phyloP scores from a whole-genome alignment of 2,797 vertebrate species.

The Australoheros facetus region DNA sequence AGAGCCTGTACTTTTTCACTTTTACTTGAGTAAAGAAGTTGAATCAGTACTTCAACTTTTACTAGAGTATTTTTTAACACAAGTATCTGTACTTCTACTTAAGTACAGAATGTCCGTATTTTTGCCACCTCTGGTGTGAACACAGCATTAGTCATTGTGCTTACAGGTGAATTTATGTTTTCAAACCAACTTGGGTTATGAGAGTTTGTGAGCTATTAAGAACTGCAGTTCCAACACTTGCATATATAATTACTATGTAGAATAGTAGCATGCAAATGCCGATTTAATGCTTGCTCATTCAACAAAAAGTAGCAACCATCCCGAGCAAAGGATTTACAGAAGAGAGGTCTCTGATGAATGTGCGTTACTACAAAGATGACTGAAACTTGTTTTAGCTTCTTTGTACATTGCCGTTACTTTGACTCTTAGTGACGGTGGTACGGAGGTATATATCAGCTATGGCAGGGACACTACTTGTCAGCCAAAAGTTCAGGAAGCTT shows the following conservation, averaged over 20 bases:
- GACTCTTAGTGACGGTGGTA: too few species aligned
- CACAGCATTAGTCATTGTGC: neutral
- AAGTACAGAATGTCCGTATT: too few species aligned
- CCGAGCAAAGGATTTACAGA: neutral
- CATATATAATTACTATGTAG: too few species aligned
- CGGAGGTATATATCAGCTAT: too few species aligned
- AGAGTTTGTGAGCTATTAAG: neutral
- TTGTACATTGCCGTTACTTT: too few species aligned
- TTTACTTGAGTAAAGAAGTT: too few species aligned
- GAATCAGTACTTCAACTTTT: too few species aligned
- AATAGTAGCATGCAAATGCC: neutral
- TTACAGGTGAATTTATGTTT: neutral
- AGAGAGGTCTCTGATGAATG: neutral
- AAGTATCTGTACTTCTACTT: too few species aligned
- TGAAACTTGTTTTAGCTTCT: neutral
- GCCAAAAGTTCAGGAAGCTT: too few species aligned
- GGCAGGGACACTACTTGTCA: neutral
- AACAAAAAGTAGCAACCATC: neutral
- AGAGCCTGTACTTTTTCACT: too few species aligned
- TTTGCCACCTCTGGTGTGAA: neutral
- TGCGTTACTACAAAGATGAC: neutral
- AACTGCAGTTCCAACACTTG: too few species aligned
- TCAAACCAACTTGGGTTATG: neutral
- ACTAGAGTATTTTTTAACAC: too few species aligned
- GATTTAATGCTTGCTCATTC: neutral